Evolutionary conservation across 2,113 vertebrate species (phyloP), one percentile per base, ranked within the genome.

Genomic region (Ovis aries): DNA sequence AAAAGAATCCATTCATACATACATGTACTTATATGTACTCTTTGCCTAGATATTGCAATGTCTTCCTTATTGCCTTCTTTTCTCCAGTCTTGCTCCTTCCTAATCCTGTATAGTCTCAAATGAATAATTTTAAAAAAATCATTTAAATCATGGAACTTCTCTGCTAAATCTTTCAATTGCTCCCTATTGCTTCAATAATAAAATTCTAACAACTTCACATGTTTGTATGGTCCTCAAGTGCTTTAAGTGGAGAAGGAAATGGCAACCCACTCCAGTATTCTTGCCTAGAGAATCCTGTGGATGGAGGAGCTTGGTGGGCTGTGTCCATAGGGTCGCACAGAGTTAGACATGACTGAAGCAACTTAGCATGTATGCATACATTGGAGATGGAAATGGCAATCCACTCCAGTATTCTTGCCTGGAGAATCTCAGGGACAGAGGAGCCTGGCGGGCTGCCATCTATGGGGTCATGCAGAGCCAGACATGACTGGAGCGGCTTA

Each of bases 161-260:
- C 64, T 67, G 50, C 62, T 91, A 45, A 57, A 89, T 59, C 29
- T 93, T 50, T 59, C 33, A 3, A 2, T 88, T 53, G 36, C 16
- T 92, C 71, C 74, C 50, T 40, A 71, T 6, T 84, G 45, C 91
- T 96, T 97, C 82, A 80, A 82, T 45, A 96, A 85, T 57, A 88
- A 87, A 95, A 84, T 82, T 23, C 8, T 52, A 84, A 25, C 0
- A n/a, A 62, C 15, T 33, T 71, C 50, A 52, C 25, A 31, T 11
- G 27, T 36, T 60, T 19, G 8, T 40, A 55, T 0, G 13, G 43
- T 36, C 6, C 36, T 85, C 31, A 27, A 21, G 40, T 11, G 4
- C 74, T 48, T 27, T 67, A n/a, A 67, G 3, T 67, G 1, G 33
- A 67, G 62, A n/a, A 67, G 64, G 33, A 67, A n/a, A n/a, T 67